These are phyloP conservation scores for Drosophila nikananu DNA, from an alignment of 1,140 invertebrate species.

Conservation along the genomic window DNA sequence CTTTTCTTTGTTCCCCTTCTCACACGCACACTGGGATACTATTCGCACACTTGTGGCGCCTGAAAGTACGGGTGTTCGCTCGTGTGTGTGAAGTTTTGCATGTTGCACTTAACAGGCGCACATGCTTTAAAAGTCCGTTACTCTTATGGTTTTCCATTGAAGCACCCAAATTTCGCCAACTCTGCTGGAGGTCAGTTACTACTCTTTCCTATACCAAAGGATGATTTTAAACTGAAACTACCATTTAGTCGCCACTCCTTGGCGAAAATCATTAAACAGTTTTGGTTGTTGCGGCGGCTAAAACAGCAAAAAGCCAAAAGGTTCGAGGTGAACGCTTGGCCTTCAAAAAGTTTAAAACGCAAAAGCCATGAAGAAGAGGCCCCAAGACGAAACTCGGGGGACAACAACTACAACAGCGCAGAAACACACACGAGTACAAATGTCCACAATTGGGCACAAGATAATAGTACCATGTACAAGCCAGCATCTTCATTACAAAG, in stretches of 20 bases:
- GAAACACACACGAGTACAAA: slow-evolving; percentile 37
- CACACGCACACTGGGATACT: slow-evolving; percentile 14
- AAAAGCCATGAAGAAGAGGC: slow-evolving; percentile 58
- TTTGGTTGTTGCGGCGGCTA: slow-evolving; percentile 8
- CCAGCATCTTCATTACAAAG: background rate
- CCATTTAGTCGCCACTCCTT: background rate
- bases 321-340: slow-evolving; percentile 70
- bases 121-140: slow-evolving; percentile 42
- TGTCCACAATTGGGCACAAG: slow-evolving; percentile 9
- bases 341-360: slow-evolving; percentile 75
- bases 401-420: slow-evolving; percentile 17
- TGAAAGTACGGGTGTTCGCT: background rate
- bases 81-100: slow-evolving; percentile 46
- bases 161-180: background rate
- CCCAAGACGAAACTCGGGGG: slow-evolving; percentile 32
- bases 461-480: background rate
- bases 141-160: slow-evolving; percentile 2
- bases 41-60: slow-evolving; percentile 55
- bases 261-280: slow-evolving; percentile 17
- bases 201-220: background rate
- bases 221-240: background rate
- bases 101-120: slow-evolving; percentile 67
- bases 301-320: slow-evolving; percentile 40
- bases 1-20: slow-evolving; percentile 61
- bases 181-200: slow-evolving; percentile 61